A percentile compares a stretch with the other conserved stretches of the same genome.
Evolutionary conservation across 2,113 vertebrate species (phyloP).

Genomic region (Cebidichthys violaceus): DNA sequence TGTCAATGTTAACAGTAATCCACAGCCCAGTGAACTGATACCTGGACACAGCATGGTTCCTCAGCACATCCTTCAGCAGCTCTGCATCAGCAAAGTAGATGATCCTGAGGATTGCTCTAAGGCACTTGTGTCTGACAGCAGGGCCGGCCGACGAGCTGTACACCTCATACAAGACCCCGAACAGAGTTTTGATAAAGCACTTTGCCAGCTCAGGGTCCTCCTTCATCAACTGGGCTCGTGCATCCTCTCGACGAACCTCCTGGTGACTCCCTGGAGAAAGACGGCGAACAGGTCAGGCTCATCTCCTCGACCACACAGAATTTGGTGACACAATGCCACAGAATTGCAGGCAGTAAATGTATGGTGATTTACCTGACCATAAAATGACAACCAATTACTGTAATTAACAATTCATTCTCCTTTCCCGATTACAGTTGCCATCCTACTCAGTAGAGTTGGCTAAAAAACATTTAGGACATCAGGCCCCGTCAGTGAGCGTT

Average conservation of each 20-base stretch:
- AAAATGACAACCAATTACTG: neutral
- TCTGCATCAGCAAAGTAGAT: slow-evolving; percentile 99
- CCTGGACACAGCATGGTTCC: slow-evolving; percentile 99
- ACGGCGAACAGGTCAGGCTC: neutral
- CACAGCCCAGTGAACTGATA: slow-evolving; percentile 55
- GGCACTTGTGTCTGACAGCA: slow-evolving; percentile 99
- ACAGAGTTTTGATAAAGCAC: slow-evolving; percentile 99
- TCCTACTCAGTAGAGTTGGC: neutral
- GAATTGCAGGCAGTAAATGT: neutral
- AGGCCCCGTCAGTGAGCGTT: neutral
- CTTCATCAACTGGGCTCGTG: slow-evolving; percentile 98
- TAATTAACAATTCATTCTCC: neutral
- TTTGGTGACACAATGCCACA: neutral
- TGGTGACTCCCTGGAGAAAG: slow-evolving; percentile 89
- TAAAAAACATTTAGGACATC: neutral
- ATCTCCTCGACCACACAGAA: neutral
- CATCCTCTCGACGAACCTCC: slow-evolving; percentile 96
- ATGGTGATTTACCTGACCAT: neutral
- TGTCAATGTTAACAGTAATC: neutral
- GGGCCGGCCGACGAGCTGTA: slow-evolving; percentile 99
- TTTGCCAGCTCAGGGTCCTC: slow-evolving; percentile 98
- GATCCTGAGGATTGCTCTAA: slow-evolving; percentile 99
- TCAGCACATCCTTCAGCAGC: slow-evolving; percentile 98
- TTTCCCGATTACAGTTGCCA: neutral
- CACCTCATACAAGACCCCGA: slow-evolving; percentile 99